These are phyloP conservation scores for Thelaira solivaga DNA, from an alignment of 2,888 invertebrate species.

Conservation along the genomic window DNA sequence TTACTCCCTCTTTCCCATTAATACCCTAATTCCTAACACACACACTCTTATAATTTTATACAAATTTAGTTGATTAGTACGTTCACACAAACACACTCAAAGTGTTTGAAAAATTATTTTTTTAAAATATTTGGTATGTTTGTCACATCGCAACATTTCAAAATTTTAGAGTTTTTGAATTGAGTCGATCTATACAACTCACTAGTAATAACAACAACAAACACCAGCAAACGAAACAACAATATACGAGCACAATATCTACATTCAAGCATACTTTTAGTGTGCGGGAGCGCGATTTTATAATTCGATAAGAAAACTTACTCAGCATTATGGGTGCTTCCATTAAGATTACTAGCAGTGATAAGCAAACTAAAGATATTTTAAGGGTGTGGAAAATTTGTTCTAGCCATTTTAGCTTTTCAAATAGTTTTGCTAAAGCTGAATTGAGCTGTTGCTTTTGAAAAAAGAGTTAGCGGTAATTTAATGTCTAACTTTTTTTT, in stretches of 20 bases:
- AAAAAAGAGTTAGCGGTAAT: too few species aligned
- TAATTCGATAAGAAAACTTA: conserved; percentile 55
- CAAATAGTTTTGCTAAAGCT: too few species aligned
- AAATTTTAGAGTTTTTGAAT: conserved; percentile 53
- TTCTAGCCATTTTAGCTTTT: too few species aligned
- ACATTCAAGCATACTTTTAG: conserved; percentile 37
- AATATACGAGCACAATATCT: conserved; percentile 35
- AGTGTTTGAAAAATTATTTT: conserved; percentile 2
- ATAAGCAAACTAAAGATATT: not conserved
- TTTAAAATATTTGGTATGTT: conserved; percentile 39
- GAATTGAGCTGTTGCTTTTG: too few species aligned
- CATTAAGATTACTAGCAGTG: conserved; percentile 28
- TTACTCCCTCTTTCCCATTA: not conserved
- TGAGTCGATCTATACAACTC: conserved; percentile 45
- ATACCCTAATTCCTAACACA: conserved; percentile 10
- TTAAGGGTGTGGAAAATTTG: not conserved
- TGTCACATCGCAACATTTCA: conserved; percentile 55
- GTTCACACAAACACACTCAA: too few species aligned
- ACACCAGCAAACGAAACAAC: conserved; percentile 19
- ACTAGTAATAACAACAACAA: conserved; percentile 28
- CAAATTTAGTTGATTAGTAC: not conserved
- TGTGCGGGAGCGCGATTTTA: conserved; percentile 63
- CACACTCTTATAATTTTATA: not conserved
- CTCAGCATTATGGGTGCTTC: conserved; percentile 50
- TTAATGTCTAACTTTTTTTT: too few species aligned